Percentiles rank a stretch among this genome's conserved stretches.
Conservation (phyloP, 2,888 invertebrate genomes). For the Ochropleura leucogaster region DNA sequence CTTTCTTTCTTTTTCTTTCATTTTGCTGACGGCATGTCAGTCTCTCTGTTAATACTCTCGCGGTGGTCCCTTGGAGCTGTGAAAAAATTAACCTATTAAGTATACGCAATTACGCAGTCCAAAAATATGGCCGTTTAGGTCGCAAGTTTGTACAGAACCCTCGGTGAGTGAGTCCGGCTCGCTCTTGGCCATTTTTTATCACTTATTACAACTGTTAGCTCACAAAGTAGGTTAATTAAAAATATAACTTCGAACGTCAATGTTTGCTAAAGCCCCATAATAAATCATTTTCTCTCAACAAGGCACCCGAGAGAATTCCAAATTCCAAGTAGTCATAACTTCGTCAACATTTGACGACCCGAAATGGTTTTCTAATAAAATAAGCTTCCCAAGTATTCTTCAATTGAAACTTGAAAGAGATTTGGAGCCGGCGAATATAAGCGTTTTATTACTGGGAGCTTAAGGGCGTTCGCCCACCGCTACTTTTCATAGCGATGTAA, state of each 20-base stretch:
- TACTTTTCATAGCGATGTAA: not conserved
- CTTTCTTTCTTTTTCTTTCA: too few species aligned
- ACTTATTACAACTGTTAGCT: not conserved
- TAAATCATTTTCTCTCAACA: constrained; percentile 18
- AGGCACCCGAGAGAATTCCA: not conserved
- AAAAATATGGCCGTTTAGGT: too few species aligned
- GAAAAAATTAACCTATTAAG: too few species aligned
- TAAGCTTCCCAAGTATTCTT: not conserved
- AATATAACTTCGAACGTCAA: not conserved
- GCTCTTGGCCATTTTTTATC: too few species aligned
- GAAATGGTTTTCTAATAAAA: constrained; percentile 38
- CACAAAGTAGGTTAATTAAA: not conserved
- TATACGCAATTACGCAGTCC: too few species aligned
- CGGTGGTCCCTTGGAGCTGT: too few species aligned
- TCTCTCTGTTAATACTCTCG: too few species aligned
- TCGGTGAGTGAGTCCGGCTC: too few species aligned
- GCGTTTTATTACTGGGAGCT: constrained; percentile 2
- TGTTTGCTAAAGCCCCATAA: not conserved
- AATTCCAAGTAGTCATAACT: constrained; percentile 1
- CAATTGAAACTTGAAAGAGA: not conserved
- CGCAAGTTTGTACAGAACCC: too few species aligned
- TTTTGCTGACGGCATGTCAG: too few species aligned
- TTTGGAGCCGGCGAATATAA: constrained; percentile 3
- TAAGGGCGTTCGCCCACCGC: not conserved
- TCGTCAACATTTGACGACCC: constrained; percentile 3